phyloP scores from a whole-genome alignment of 2,888 invertebrate genomes.

The Tubulanus polymorphus region DNA sequence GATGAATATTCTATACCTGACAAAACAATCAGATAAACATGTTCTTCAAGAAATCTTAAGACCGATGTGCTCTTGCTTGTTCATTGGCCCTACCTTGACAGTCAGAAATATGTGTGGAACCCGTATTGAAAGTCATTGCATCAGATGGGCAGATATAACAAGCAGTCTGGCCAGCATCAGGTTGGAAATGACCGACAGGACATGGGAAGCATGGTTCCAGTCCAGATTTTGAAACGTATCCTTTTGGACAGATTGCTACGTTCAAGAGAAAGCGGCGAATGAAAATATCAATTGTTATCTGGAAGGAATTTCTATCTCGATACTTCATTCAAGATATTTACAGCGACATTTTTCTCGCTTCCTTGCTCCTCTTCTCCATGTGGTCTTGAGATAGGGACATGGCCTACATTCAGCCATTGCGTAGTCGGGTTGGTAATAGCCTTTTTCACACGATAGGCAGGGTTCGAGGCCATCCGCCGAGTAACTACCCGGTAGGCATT shows the following conservation, averaged over 20 bases:
- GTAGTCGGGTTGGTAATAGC: constrained; percentile 51
- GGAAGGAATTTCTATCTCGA: constrained; percentile 5
- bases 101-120: constrained; percentile 30
- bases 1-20: too few relatives aligned
- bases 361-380: constrained; percentile 49
- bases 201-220: constrained; percentile 61
- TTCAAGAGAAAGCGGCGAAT: constrained; percentile 20
- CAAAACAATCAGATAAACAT: too few relatives aligned
- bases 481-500: constrained; percentile 54
- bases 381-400: constrained; percentile 51
- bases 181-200: constrained; percentile 54
- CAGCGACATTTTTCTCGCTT: constrained; percentile 59
- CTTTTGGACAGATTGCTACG: constrained; percentile 61
- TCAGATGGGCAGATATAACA: constrained; percentile 54
- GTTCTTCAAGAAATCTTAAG: too few relatives aligned
- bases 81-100: constrained; percentile 45
- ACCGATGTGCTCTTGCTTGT: too few relatives aligned
- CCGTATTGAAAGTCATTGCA: constrained; percentile 29
- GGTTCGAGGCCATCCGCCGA: constrained; percentile 53
- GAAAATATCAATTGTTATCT: not conserved
- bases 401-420: constrained; percentile 44
- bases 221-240: constrained; percentile 57
- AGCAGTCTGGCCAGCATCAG: constrained; percentile 46
- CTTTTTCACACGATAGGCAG: constrained; percentile 53
- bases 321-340: constrained; percentile 29